Conservation (phyloP, 1,140 invertebrate species). For the Drosophila pandora region DNA sequence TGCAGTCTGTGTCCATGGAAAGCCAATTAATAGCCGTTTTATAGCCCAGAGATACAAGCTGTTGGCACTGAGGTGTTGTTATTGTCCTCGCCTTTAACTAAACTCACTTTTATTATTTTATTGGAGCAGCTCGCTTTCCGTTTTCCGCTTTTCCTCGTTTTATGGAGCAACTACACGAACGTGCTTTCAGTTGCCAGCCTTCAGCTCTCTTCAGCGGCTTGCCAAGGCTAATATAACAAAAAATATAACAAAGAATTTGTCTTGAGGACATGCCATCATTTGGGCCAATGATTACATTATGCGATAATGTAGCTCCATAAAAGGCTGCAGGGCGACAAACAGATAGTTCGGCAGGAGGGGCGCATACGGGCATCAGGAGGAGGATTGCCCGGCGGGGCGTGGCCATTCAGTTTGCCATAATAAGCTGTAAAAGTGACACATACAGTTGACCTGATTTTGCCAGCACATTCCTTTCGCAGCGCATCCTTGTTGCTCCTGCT, state of each 20-base stretch:
- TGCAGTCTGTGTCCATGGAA: slow-evolving; percentile 1
- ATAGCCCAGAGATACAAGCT: slow-evolving; percentile 29
- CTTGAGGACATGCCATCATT: slow-evolving; percentile 80
- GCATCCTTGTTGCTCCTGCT: slow-evolving; percentile 9
- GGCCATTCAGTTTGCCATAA: slow-evolving; percentile 67
- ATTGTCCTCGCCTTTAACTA: slow-evolving; percentile 75
- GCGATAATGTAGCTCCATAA: slow-evolving; percentile 80
- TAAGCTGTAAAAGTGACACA: slow-evolving; percentile 80
- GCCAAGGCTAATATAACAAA: slow-evolving; percentile 68
- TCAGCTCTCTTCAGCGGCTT: slow-evolving; percentile 16
- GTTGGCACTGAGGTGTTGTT: slow-evolving; percentile 58
- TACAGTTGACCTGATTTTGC: slow-evolving; percentile 77
- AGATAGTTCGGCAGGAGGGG: slow-evolving; percentile 18
- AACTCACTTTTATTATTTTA: slow-evolving; percentile 78
- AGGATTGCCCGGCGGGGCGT: background rate
- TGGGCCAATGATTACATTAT: slow-evolving; percentile 81
- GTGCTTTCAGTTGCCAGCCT: slow-evolving; percentile 22
- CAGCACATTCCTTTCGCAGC: slow-evolving; percentile 29
- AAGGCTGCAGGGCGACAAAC: slow-evolving; percentile 54
- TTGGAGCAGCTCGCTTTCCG: slow-evolving; percentile 34
- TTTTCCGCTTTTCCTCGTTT: slow-evolving; percentile 25
- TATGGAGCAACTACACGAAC: slow-evolving; percentile 42
- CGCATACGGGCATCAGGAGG: too few species aligned
- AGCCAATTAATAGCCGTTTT: slow-evolving; percentile 43
- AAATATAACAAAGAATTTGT: slow-evolving; percentile 80